These are phyloP conservation scores for Proterorhinus semilunaris DNA, from an alignment of 2,113 vertebrate species.

Conservation along the genomic window DNA sequence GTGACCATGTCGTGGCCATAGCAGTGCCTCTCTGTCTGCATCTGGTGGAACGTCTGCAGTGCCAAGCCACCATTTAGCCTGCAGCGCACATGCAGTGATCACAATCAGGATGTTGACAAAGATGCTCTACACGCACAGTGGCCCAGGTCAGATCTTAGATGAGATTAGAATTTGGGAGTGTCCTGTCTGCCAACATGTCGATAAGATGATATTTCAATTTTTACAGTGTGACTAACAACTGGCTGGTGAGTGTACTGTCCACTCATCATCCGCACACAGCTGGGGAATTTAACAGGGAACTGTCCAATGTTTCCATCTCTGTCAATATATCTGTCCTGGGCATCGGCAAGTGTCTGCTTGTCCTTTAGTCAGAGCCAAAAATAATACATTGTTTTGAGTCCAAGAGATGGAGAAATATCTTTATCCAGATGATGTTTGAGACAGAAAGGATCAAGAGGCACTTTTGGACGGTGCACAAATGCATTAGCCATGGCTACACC, in stretches of 20 bases:
- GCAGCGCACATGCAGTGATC: constrained; percentile 25
- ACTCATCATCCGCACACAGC: constrained; percentile 41
- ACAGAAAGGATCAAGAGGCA: background rate
- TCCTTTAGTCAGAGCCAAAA: constrained; percentile 12
- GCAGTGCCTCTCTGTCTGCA: background rate
- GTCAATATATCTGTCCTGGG: constrained; percentile 12
- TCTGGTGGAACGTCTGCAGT: background rate
- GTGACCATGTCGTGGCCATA: background rate
- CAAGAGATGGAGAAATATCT: background rate
- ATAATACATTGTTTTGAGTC: background rate
- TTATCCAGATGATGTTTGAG: constrained; percentile 1
- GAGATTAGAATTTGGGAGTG: constrained; percentile 23
- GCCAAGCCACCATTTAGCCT: constrained; percentile 8
- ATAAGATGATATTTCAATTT: constrained; percentile 32
- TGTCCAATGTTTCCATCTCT: constrained; percentile 21
- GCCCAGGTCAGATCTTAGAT: constrained; percentile 26
- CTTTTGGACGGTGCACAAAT: background rate
- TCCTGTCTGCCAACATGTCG: constrained; percentile 1
- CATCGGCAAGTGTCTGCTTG: constrained; percentile 13
- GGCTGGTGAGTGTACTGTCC: constrained; percentile 37
- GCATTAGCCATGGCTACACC: background rate
- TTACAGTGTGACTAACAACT: constrained; percentile 37
- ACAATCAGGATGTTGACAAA: constrained; percentile 20
- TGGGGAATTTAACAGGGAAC: constrained; percentile 42
- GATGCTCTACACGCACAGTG: constrained; percentile 23